Base-by-base conservation (phyloP, 2,113 vertebrate genomes). In the Xiphophorus hellerii region DNA sequence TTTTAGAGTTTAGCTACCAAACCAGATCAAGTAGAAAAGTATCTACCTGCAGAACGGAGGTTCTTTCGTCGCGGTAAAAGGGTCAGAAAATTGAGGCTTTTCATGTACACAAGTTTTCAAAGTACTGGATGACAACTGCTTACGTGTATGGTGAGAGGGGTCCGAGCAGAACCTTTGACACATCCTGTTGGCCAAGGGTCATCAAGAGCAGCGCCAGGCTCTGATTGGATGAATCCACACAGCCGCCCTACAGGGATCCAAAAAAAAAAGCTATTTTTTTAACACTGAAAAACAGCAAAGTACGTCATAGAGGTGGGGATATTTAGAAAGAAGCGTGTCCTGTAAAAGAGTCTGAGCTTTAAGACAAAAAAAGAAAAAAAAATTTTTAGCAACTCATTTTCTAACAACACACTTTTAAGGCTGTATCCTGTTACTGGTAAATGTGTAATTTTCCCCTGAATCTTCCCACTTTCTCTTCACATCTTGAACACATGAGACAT, bases 71-170 rank as follows among this genome's bases (percentile, higher is more conserved):
- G n/a, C 7, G 1, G 8, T 58, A 58, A 25, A 25, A 58, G 51
- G 25, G 3, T 54, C 7, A 25, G 20, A 5, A 8, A 1, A 11
- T 15, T 62, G 8, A 0, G 4, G 58, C 48, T 15, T 60, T 39
- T 4, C 22, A 62, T 72, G 69, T 71, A 61, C 25, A 61, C 29
- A 4, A 30, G 29, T 31, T 13, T 28, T 63, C 27, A 11, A 37
- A 12, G 28, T 63, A 14, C 2, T 44, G 74, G 66, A 61, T 80
- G 78, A 61, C 28, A 8, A 48, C 17, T 4, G 92, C 98, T 98
- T 95, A 99, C 98, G 97, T 98, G 92, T 98, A 98, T 0, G 97
- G 95, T 28, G 98, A 99, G 37, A 99, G 95, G 2, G 97, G 96
- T 92, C 98, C 98, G 4, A 98, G 90, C 31, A 97, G 93, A 76